A percentile compares a stretch with the other conserved stretches of the same genome.
Conservation (phyloP, 2,113 vertebrate species). For the Chlamydotis undulata region DNA sequence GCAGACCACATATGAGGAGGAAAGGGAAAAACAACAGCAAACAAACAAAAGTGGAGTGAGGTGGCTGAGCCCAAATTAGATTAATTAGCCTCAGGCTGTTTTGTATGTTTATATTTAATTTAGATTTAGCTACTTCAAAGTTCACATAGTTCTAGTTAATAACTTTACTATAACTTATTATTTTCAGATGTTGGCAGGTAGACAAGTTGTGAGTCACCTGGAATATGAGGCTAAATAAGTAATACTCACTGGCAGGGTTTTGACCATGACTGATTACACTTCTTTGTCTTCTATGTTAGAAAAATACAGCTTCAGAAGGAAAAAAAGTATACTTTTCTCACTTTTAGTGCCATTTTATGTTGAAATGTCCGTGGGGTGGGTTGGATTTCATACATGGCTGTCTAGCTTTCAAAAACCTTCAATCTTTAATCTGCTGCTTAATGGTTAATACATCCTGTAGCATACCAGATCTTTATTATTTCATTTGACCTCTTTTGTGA, state of each 20-base stretch:
- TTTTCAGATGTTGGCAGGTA: conserved; percentile 70
- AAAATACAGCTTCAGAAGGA: conserved; percentile 51
- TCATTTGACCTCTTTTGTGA: conserved; percentile 62
- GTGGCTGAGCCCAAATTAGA: conserved; percentile 52
- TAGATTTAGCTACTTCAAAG: conserved; percentile 71
- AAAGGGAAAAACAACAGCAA: conserved; percentile 48
- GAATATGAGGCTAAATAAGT: conserved; percentile 67
- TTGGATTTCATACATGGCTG: conserved; percentile 52
- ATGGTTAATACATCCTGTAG: conserved; percentile 64
- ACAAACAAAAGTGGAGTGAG: conserved; percentile 53
- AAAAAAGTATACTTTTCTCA: conserved; percentile 64
- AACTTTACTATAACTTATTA: conserved; percentile 72
- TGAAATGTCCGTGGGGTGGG: conserved; percentile 35
- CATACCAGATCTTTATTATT: conserved; percentile 63
- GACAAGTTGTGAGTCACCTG: conserved; percentile 68
- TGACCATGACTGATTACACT: conserved; percentile 60
- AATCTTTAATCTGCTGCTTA: conserved; percentile 66
- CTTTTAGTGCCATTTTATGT: conserved; percentile 53
- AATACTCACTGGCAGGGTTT: conserved; percentile 63
- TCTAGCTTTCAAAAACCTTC: conserved; percentile 65
- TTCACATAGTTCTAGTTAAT: conserved; percentile 61
- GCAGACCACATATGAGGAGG: conserved; percentile 43
- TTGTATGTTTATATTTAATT: conserved; percentile 68
- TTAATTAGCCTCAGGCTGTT: conserved; percentile 58
- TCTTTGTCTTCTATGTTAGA: conserved; percentile 61